Base-by-base conservation (phyloP, 2,113 vertebrate genomes). In the Romanogobio albipinnatus region DNA sequence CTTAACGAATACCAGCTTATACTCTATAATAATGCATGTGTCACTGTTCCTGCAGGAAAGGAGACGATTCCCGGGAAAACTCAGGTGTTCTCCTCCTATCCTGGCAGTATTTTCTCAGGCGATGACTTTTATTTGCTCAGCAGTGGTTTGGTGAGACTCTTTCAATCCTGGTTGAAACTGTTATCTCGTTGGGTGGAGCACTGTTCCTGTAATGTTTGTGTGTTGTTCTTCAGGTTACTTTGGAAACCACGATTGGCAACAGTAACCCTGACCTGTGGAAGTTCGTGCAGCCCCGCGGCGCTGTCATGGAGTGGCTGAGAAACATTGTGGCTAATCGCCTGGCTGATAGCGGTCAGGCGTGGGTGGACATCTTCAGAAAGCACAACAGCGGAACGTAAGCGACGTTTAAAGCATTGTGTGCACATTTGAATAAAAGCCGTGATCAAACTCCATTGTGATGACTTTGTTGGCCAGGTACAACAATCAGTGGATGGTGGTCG, bases 401-500 rank as follows among this genome's bases (percentile, higher is more conserved):
- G 7, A 19, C 26, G 29, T 7, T 1, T 43, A 14, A 0, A 10
- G 24, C 13, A 0, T 5, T 5, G 39, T 4, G 4, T 17, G 19
- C 4, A 2, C 66, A 5, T 4, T 4, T 9, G 1, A 33, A 9
- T 22, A 10, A 19, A 68, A 2, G 33, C 15, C 36, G 17, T 10
- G 66, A 4, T 17, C 22, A n/a, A 7, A 56, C 10, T 24, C 0
- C 8, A 24, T 13, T 10, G 3, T 7, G 15, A 39, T 19, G 7
- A 10, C 3, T 43, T 22, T 5, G 15, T 39, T 68, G 47, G 73
- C 9, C 80, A 99, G 97, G 84, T 99, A 99, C 87, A 99, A 99
- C 90, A 99, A 99, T 91, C 98, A 99, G 91, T 99, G 98, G 97
- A 99, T 99, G 98, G 94, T 99, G 75, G 96, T 99, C 87, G 94